These are phyloP conservation scores for Orbicella faveolata DNA, from an alignment of 64 coral and sea anemone genomes.

Conservation along the genomic window DNA sequence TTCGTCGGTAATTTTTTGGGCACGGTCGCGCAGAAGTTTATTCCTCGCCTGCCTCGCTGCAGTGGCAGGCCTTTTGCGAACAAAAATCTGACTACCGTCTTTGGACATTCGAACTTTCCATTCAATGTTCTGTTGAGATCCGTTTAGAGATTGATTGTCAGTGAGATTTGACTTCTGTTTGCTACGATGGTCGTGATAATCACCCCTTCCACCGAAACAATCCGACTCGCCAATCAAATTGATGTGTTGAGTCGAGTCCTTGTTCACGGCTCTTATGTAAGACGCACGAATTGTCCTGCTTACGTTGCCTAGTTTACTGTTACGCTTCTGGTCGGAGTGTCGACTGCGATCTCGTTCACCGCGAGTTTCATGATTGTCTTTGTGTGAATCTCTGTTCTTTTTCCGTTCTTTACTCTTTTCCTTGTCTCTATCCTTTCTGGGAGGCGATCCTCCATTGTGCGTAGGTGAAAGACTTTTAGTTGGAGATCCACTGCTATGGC, in stretches of 20 bases:
- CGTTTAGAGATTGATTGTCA: slow-evolving; percentile 57
- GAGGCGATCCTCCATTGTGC: slow-evolving; percentile 14
- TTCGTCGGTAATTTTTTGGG: slow-evolving; percentile 94
- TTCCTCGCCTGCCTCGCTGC: slow-evolving; percentile 74
- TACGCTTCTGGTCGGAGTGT: slow-evolving; percentile 75
- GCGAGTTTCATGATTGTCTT: slow-evolving; percentile 31
- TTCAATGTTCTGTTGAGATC: slow-evolving; percentile 75
- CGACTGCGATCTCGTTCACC: slow-evolving; percentile 52
- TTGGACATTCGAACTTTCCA: slow-evolving; percentile 91
- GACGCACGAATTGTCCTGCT: slow-evolving; percentile 92
- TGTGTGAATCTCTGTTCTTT: slow-evolving; percentile 18
- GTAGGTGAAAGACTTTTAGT: slow-evolving; percentile 38
- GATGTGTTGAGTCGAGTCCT: slow-evolving; percentile 82
- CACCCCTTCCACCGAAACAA: slow-evolving; percentile 34
- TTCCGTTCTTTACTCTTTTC: slow-evolving; percentile 27
- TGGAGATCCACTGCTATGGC: slow-evolving; percentile 29
- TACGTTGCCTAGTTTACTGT: slow-evolving; percentile 72
- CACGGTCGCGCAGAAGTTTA: slow-evolving; percentile 88
- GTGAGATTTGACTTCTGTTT: slow-evolving; percentile 56
- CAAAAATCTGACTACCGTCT: slow-evolving; percentile 87
- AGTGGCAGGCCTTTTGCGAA: slow-evolving; percentile 64
- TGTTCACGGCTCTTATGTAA: slow-evolving; percentile 80
- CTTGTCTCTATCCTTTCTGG: slow-evolving; percentile 38
- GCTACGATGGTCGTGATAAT: slow-evolving; percentile 43
- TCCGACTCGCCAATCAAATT: slow-evolving; percentile 76